phyloP scores from a whole-genome alignment of 2,797 vertebrate genomes.

The Delichon dasypus region DNA sequence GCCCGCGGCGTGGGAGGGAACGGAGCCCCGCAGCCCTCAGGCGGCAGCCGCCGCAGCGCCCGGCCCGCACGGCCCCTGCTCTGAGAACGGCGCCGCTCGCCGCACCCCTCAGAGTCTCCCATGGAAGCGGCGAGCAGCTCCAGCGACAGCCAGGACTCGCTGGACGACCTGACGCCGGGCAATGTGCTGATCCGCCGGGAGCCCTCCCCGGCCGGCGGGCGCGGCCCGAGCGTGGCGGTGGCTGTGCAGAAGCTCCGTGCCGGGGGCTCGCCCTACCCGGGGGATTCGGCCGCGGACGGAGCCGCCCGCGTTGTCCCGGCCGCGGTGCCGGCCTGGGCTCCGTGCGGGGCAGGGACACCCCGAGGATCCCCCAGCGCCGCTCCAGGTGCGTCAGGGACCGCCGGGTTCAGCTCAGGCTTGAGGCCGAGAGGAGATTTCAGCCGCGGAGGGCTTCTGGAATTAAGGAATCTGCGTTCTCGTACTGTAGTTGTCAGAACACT shows the following conservation, averaged over 20 bases:
- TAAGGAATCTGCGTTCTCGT: accelerated
- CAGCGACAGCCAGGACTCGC: slow-evolving; percentile 39
- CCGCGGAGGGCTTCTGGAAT: accelerated
- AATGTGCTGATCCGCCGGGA: slow-evolving; percentile 64
- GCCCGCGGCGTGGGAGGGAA: accelerated
- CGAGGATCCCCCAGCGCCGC: background rate
- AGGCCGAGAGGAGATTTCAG: background rate
- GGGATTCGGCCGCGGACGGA: background rate
- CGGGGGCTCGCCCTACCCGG: background rate
- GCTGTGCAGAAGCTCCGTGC: too few relatives aligned
- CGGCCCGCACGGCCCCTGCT: too few relatives aligned
- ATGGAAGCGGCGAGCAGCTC: background rate
- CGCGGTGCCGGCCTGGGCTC: slow-evolving; percentile 16
- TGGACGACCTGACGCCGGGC: slow-evolving; percentile 64
- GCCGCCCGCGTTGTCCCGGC: background rate
- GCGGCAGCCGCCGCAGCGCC: too few relatives aligned
- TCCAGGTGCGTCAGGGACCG: slow-evolving; percentile 29
- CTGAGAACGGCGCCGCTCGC: background rate
- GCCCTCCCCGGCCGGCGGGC: too few relatives aligned
- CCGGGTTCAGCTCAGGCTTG: accelerated
- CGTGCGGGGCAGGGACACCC: background rate
- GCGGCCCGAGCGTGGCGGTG: too few relatives aligned
- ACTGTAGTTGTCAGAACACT: accelerated
- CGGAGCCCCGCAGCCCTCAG: too few relatives aligned
- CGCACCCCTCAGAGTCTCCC: too few relatives aligned